Base-by-base conservation (phyloP, 1,140 invertebrate species). In the Steinernema feltiae region DNA sequence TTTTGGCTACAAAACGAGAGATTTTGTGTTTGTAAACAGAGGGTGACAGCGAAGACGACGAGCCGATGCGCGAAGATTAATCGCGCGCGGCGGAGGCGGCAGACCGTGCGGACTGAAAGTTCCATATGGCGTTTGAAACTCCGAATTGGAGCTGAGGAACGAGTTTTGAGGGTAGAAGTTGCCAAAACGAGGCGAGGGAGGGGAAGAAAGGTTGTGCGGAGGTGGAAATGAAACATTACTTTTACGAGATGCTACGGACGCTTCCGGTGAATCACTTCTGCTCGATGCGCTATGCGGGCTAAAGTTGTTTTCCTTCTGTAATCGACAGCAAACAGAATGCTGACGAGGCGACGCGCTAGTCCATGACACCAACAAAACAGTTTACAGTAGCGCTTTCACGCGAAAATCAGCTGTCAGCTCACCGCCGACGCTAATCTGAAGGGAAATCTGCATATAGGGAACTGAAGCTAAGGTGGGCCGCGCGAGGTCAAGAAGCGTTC, bases 21-120 rank as follows among this genome's bases (percentile, higher is more conserved):
- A 63, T 63, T 63, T 63, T 27, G 24, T 63, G 53, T 63, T 63
- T 63, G 53, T 63, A 63, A 63, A 63, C 53, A 63, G 15, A 63
- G 53, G 7, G 12, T 21, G 53, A 27, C 12, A 3, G 53, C 53
- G 53, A 63, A 63, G 53, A 63, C 53, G 53, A n/a, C 24, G 35
- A 41, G 35, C n/a, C n/a, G n/a, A n/a, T n/a, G n/a, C n/a, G 53
- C 53, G 53, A 21, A 63, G 53, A 63, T 63, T 63, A 63, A 63
- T 63, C 24, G 53, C 7, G 24, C 53, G 53, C 53, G 53, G 24
- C 53, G 53, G 53, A 63, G 35, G 35, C 53, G 53, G 24, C 53
- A 27, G 53, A 63, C 53, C 53, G 53, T 63, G 35, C 53, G 53
- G 24, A 21, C 24, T 63, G 53, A 41, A 41, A 41, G 35, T 41